phyloP scores from a whole-genome alignment of 2,888 invertebrate genomes.

The Synergus umbraculus region DNA sequence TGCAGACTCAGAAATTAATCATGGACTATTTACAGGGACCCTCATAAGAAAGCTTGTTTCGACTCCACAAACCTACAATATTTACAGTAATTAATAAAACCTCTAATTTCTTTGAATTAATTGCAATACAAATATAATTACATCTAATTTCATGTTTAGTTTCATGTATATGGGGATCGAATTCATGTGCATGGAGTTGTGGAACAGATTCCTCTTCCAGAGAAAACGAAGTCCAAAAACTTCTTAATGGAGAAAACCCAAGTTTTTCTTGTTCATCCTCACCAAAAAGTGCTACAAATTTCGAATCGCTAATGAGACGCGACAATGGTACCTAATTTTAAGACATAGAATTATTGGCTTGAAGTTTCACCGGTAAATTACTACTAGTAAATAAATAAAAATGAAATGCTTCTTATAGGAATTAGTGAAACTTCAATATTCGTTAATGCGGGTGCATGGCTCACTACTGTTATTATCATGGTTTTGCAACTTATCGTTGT shows the following conservation, averaged over 20 bases:
- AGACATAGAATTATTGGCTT: too few relatives aligned
- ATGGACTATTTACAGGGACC: slow-evolving; percentile 61
- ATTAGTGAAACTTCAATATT: slow-evolving; percentile 48
- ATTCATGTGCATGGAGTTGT: slow-evolving; percentile 58
- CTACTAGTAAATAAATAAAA: too few relatives aligned
- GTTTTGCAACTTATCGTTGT: slow-evolving; percentile 50
- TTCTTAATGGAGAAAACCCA: slow-evolving; percentile 54
- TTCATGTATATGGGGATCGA: slow-evolving; percentile 56
- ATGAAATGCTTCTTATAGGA: slow-evolving; percentile 44
- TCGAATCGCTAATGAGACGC: background rate
- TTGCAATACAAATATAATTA: background rate
- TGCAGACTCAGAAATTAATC: slow-evolving; percentile 55
- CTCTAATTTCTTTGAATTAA: slow-evolving; percentile 1
- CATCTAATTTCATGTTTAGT: slow-evolving; percentile 22
- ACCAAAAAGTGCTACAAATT: background rate
- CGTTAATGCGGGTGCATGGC: slow-evolving; percentile 55
- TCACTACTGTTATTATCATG: slow-evolving; percentile 52
- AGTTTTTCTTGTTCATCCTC: slow-evolving; percentile 55
- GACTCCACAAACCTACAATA: slow-evolving; percentile 55
- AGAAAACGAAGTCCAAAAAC: slow-evolving; percentile 53
- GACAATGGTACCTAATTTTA: background rate
- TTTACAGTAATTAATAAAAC: slow-evolving; percentile 55
- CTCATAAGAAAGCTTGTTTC: slow-evolving; percentile 53
- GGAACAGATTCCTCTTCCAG: slow-evolving; percentile 46
- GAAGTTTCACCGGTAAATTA: too few relatives aligned